A percentile compares a stretch with the other conserved stretches of the same genome.
Conservation (phyloP, 2,113 vertebrate species). For the Ancistrus triradiatus region DNA sequence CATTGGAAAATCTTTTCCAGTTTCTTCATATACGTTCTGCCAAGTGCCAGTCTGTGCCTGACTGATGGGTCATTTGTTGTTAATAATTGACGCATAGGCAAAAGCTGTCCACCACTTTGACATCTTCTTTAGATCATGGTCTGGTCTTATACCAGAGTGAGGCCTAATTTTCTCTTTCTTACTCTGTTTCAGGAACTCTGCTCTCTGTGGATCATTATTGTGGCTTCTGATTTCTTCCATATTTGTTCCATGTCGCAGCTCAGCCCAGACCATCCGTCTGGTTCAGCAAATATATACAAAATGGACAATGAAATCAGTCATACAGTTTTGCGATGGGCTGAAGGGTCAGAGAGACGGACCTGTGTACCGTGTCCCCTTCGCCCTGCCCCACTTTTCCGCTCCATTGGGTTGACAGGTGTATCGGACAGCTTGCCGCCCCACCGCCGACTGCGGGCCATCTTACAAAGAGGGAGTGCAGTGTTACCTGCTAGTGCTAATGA, state of each 20-base stretch:
- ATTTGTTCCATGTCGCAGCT: conserved; percentile 21
- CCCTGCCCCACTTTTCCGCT: conserved; percentile 52
- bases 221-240: background rate
- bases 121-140: too few species aligned
- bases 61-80: too few species aligned
- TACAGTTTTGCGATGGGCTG: background rate
- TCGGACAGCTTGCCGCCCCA: conserved; percentile 51
- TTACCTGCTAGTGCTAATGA: conserved; percentile 37
- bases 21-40: too few species aligned
- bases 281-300: background rate
- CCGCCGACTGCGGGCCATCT: conserved; percentile 49
- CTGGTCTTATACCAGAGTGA: too few species aligned
- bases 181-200: background rate
- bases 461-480: conserved; percentile 45
- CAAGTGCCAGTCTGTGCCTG: too few species aligned
- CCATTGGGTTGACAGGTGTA: conserved; percentile 37
- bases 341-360: background rate
- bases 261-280: background rate
- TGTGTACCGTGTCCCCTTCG: conserved; percentile 23
- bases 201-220: background rate
- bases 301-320: background rate
- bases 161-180: background rate
- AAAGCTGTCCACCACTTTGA: too few species aligned
- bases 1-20: too few species aligned
- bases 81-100: too few species aligned